Base-by-base conservation (phyloP, 2,113 vertebrate genomes). In the Mungos mungo region DNA sequence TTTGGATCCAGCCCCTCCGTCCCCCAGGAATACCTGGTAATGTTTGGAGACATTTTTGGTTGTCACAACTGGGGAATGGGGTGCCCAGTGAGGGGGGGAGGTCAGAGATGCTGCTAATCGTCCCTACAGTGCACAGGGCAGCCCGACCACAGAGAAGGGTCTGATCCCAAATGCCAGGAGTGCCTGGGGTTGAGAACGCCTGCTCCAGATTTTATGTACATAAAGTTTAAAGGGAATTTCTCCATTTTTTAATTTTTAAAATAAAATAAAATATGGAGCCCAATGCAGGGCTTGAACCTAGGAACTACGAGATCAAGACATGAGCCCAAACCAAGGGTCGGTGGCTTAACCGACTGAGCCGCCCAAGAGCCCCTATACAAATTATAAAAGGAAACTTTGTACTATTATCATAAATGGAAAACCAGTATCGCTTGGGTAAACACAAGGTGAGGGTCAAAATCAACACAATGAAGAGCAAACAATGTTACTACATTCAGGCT, bases 401-500 rank as follows among this genome's bases (percentile, higher is more conserved):
- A 2, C 9, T 54, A 8, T 16, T 12, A 13, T 16, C 54, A 5
- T 1, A 31, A 57, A n/a, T 8, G 52, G 35, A 38, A 52, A 74
- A n/a, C 27, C 63, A 83, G 69, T 7, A 27, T 25, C 76, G n/a
- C 66, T 60, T 45, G 63, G 63, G 63, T 9, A 9, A 41, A 16
- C 0, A 41, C 31, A 88, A 87, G 93, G 31, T 6, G 33, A 79
- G 68, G 5, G 11, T 2, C 21, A 31, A 60, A 23, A 23, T 35
- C 76, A 14, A 7, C 29, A 29, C 21, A 31, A 29, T 3, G 54
- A 41, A 68, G 16, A 57, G 69, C 52, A 25, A n/a, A 41, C 68
- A 10, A 6, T 0, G 7, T 5, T 0, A 14, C 80, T 4, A 0
- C 29, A 13, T 3, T 45, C 82, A 14, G 0, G 1, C 35, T 1